Evolutionary conservation across 2,888 invertebrate species (phyloP).

Genomic region (Agrochola lota): DNA sequence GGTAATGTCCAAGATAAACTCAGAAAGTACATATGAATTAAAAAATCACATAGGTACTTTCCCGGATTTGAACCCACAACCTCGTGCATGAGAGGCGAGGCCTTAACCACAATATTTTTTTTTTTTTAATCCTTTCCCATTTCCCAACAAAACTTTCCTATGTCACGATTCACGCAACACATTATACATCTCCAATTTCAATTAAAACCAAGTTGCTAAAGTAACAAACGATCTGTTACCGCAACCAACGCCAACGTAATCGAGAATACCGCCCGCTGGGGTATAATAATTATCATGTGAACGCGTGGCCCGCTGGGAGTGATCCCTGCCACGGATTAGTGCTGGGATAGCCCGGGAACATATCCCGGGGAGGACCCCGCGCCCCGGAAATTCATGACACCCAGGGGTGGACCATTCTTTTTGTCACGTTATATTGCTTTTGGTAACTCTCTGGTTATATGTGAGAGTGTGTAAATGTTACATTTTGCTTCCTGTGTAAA

Average conservation of each 20-base stretch:
- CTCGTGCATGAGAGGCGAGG: no score
- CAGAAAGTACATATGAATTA: no score
- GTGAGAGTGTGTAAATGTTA: conserved; percentile 45
- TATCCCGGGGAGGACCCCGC: conserved; percentile 63
- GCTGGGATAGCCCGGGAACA: conserved; percentile 69
- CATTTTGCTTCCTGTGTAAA: conserved; percentile 49
- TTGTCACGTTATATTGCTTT: conserved; percentile 64
- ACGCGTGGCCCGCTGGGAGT: conserved; percentile 71
- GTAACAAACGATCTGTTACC: conserved; percentile 66
- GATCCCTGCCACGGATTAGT: conserved; percentile 73
- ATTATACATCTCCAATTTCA: conserved; percentile 48
- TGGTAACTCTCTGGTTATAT: conserved; percentile 56
- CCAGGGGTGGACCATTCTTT: conserved; percentile 64
- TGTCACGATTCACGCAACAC: conserved; percentile 11
- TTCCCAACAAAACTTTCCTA: neutral
- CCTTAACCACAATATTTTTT: no score
- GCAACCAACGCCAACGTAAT: conserved; percentile 69
- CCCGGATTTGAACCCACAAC: no score
- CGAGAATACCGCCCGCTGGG: conserved; percentile 64
- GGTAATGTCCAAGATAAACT: no score
- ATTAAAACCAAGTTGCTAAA: conserved; percentile 60
- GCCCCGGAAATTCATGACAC: conserved; percentile 69
- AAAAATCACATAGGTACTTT: no score
- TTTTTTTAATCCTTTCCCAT: neutral
- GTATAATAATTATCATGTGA: conserved; percentile 78